Evolutionary conservation across 2,797 vertebrate species (phyloP).

Genomic region (Catharus ustulatus): DNA sequence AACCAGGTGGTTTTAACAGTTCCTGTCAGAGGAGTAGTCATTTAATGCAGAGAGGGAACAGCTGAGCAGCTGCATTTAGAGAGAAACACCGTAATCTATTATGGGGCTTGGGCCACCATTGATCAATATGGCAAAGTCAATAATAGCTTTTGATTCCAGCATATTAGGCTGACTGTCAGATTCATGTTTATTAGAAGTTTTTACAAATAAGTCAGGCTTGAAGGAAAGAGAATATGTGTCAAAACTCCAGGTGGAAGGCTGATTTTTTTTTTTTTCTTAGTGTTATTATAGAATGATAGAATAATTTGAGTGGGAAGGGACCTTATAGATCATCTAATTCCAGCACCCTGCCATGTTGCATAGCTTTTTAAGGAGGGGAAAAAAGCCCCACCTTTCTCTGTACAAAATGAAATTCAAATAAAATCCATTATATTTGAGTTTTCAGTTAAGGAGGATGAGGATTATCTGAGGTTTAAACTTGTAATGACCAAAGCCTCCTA

Average conservation of each 20-base stretch:
- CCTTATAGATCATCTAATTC: neutral
- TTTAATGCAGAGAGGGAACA: slow-evolving; percentile 25
- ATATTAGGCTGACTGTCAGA: slow-evolving; percentile 66
- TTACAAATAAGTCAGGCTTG: slow-evolving; percentile 53
- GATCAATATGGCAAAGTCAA: slow-evolving; percentile 72
- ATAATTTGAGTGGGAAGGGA: neutral
- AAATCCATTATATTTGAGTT: neutral
- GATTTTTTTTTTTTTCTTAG: neutral
- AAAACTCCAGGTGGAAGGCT: neutral
- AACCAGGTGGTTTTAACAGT: neutral
- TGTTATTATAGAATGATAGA: neutral
- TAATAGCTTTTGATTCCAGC: slow-evolving; percentile 69
- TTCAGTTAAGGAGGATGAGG: neutral
- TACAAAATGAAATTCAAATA: neutral
- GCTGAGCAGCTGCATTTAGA: neutral
- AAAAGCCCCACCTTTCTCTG: neutral
- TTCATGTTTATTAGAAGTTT: slow-evolving; percentile 68
- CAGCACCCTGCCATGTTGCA: neutral
- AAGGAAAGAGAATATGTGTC: neutral
- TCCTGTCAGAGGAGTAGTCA: slow-evolving; percentile 2
- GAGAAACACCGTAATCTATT: slow-evolving; percentile 48
- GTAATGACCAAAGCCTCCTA: neutral
- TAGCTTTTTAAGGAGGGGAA: neutral
- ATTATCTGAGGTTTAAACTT: neutral
- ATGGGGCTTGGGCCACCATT: neutral